Evolutionary conservation across 1,140 invertebrate species (phyloP), one percentile per base, ranked within the genome.

Genomic region (Drosophila bifasciata): DNA sequence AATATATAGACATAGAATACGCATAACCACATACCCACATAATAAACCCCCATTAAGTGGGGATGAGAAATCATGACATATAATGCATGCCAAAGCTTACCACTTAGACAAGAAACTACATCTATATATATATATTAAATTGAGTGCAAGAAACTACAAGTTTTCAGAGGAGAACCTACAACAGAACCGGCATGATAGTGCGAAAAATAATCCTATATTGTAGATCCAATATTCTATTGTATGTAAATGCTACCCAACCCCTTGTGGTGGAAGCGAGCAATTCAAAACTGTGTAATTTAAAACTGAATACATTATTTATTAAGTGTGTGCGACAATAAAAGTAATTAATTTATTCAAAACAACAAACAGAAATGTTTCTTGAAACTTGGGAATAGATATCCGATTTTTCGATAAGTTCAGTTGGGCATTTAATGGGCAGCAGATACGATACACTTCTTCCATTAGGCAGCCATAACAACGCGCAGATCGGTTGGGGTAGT

Each of bases 81-180:
- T 85, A 90, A 90, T 90, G 89, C 84, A 90, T 90, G 89, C 89
- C 89, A 90, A 90, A 90, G 89, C 85, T 90, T 89, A 90, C 84
- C 70, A 90, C 80, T 79, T 80, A 86, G 81, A 86, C 36, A 86
- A 86, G 64, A 81, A 85, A 75, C 58, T 75, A 21, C 19, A 21
- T 21, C 3, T 21, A 21, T 21, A 21, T 21, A 21, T 21, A 21
- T 21, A 63, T 13, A 13, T 13, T 13, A 13, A 77, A 64, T 66
- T 23, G 75, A 81, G 75, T 76, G 76, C 79, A 66, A 79, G 71
- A 90, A 90, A 77, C 76, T 90, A 69, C 60, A 85, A 89, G 85
- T 84, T 77, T 89, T 71, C 28, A n/a, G 58, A 21, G 41, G 19
- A 32, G 60, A n/a, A 28, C 17, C 11, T 28, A 44, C 36, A 36